phyloP scores from a whole-genome alignment of 2,113 vertebrate genomes.

The Chionis minor region DNA sequence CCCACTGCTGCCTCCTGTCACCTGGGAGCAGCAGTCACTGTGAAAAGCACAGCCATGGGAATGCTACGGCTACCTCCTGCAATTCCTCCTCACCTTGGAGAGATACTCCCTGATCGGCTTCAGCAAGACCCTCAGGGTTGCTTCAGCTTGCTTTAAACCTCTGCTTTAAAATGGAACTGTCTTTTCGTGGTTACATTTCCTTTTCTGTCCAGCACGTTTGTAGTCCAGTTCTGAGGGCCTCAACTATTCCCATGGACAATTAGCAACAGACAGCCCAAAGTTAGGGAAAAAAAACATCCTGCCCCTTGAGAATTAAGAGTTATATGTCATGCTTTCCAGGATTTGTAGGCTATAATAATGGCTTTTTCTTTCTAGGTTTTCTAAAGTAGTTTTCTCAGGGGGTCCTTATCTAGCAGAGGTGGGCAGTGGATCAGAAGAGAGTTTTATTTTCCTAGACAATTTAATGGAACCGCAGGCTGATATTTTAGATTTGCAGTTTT shows the following conservation, averaged over 20 bases:
- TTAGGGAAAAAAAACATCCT: background rate
- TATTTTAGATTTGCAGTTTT: background rate
- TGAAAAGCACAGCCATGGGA: background rate
- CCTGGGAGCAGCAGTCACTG: background rate
- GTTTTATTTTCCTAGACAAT: background rate
- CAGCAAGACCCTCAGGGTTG: background rate
- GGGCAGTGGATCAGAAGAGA: background rate
- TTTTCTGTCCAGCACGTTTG: background rate
- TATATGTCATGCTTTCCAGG: background rate
- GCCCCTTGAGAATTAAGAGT: background rate
- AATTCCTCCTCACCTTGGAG: background rate
- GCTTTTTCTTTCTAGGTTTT: background rate
- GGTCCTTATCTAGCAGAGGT: background rate
- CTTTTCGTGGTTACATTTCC: background rate
- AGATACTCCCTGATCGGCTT: rapidly evolving
- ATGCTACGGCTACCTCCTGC: background rate
- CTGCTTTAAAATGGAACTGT: background rate
- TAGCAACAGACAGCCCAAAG: background rate
- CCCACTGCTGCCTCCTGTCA: background rate
- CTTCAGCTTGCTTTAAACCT: background rate
- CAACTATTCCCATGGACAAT: background rate
- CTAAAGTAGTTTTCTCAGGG: background rate
- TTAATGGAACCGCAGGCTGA: background rate
- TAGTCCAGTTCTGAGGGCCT: background rate
- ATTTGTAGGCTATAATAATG: background rate